These are phyloP conservation scores for Lineus longissimus DNA, from an alignment of 1,140 invertebrate genomes.

Conservation along the genomic window DNA sequence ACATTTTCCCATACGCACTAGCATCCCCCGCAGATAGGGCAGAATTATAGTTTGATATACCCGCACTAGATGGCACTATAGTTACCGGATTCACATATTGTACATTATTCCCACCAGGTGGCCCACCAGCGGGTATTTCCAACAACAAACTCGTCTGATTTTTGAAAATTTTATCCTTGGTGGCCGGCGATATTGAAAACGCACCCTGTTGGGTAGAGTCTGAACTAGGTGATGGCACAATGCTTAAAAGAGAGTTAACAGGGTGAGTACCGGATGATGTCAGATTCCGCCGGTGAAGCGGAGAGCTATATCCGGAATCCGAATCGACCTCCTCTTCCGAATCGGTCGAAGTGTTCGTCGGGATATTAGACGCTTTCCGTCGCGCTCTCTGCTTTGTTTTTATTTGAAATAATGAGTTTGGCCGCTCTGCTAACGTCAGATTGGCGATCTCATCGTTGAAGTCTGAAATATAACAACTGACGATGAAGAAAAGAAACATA, in stretches of 20 bases:
- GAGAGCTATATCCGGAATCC: constrained; percentile 46
- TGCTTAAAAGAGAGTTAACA: not conserved
- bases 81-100: no score
- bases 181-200: not conserved
- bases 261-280: constrained; percentile 33
- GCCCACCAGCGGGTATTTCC: no score
- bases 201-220: not conserved
- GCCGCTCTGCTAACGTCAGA: constrained; percentile 26
- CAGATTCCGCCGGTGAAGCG: constrained; percentile 36
- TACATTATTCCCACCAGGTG: no score
- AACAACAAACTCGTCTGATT: no score
- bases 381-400: not conserved
- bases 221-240: not conserved
- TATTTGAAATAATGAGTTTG: constrained; percentile 27
- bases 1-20: no score
- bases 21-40: no score
- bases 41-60: no score
- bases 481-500: not conserved
- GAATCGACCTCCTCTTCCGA: constrained; percentile 33
- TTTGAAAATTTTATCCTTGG: no score
- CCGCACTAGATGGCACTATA: no score
- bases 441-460: constrained; percentile 31
- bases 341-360: constrained; percentile 17
- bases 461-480: constrained; percentile 23
- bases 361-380: constrained; percentile 9